phyloP scores from a whole-genome alignment of 2,797 vertebrate genomes.

The Carcharodon carcharias region DNA sequence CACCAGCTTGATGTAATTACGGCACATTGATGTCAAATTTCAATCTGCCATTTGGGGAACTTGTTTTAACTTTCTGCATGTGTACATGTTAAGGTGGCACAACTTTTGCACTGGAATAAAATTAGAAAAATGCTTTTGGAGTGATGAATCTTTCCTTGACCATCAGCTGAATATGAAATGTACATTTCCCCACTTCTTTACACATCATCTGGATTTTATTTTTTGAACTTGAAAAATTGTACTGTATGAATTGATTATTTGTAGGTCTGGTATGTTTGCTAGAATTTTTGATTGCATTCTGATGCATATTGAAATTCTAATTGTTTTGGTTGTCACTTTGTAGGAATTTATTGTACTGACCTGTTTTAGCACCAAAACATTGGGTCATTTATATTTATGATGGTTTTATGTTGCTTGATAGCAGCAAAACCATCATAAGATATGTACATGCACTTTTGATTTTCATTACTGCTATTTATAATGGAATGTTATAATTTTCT shows the following conservation, averaged over 20 bases:
- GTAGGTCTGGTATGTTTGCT: not conserved
- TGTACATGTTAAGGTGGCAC: not conserved
- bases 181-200: not conserved
- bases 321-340: not conserved
- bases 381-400: not conserved
- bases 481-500: slow-evolving; percentile 40
- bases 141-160: not conserved
- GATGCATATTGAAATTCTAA: not conserved
- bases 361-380: not conserved
- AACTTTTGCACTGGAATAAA: not conserved
- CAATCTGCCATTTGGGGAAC: not conserved
- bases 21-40: not conserved
- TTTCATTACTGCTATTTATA: slow-evolving; percentile 40
- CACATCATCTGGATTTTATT: not conserved
- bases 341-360: not conserved
- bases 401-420: not conserved
- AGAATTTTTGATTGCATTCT: not conserved
- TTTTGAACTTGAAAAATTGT: not conserved
- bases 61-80: not conserved
- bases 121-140: not conserved
- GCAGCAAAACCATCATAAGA: not conserved
- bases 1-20: not conserved
- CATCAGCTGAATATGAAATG: not conserved
- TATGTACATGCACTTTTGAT: not conserved
- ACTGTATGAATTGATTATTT: not conserved